phyloP scores from a whole-genome alignment of 2,797 vertebrate genomes.

The Eulemur rubriventer region DNA sequence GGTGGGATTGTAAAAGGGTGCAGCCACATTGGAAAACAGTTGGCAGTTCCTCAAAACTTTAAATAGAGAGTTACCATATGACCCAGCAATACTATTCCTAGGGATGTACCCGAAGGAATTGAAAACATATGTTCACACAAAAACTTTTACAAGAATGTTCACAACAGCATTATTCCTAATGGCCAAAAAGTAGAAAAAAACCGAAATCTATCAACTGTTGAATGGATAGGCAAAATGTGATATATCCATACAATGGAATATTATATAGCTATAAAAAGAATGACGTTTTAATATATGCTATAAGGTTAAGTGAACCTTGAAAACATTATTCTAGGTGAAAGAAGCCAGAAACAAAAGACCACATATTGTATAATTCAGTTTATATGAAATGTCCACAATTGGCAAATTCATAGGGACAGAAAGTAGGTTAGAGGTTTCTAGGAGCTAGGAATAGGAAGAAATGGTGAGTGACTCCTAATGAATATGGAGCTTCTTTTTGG shows the following conservation, averaged over 20 bases:
- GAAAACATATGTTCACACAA: background rate
- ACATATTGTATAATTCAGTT: background rate
- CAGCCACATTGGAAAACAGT: background rate
- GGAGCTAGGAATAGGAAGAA: background rate
- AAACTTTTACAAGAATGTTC: conserved; percentile 12
- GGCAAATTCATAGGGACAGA: background rate
- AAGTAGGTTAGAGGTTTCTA: background rate
- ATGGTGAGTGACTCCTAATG: background rate
- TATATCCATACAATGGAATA: background rate
- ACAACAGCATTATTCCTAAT: background rate
- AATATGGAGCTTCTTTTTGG: background rate
- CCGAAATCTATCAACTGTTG: background rate
- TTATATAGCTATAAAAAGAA: background rate
- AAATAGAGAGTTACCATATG: background rate
- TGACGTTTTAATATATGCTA: background rate
- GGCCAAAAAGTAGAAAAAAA: background rate
- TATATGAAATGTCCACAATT: background rate
- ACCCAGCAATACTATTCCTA: background rate
- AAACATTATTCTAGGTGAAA: background rate
- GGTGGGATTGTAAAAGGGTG: background rate
- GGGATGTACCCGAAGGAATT: background rate
- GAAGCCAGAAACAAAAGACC: background rate
- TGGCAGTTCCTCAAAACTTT: background rate
- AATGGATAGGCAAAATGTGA: background rate
- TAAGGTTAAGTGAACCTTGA: background rate